These are phyloP conservation scores for Julus scanicus DNA, from an alignment of 2,888 invertebrate genomes.

Conservation along the genomic window DNA sequence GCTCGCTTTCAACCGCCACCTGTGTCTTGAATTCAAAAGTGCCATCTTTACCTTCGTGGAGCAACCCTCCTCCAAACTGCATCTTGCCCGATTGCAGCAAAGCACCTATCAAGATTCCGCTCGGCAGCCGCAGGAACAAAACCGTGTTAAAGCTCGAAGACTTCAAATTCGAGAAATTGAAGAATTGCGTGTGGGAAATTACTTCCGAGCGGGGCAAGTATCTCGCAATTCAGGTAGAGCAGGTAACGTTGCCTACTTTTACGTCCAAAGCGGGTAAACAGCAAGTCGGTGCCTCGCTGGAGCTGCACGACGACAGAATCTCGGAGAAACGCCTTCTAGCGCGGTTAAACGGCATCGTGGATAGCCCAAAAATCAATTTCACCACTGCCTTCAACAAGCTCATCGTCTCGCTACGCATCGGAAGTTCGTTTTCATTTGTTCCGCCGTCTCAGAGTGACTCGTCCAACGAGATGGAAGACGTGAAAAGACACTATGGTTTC, in stretches of 20 bases:
- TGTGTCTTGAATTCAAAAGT: slow-evolving; percentile 48
- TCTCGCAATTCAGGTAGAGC: neutral
- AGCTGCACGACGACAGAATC: slow-evolving; percentile 31
- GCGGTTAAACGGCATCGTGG: neutral
- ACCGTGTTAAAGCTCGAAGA: neutral
- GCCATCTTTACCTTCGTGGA: slow-evolving; percentile 14
- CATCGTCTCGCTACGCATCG: neutral
- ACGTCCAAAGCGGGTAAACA: neutral
- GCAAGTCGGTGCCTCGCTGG: neutral
- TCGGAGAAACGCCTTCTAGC: slow-evolving; percentile 16
- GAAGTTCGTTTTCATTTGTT: neutral
- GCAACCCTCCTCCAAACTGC: slow-evolving; percentile 44
- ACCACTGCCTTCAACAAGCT: slow-evolving; percentile 25
- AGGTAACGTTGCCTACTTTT: neutral
- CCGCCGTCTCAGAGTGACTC: neutral
- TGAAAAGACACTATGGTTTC: neutral
- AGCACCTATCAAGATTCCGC: neutral
- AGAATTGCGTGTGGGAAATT: slow-evolving; percentile 46
- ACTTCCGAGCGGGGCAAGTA: neutral
- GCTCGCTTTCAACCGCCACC: slow-evolving; percentile 25
- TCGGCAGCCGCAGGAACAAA: neutral
- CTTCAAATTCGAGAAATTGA: neutral
- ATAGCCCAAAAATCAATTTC: neutral
- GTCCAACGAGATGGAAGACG: neutral
- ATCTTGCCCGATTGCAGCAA: neutral